Conservation (phyloP, 2,113 vertebrate species). For the Ophiodon elongatus region DNA sequence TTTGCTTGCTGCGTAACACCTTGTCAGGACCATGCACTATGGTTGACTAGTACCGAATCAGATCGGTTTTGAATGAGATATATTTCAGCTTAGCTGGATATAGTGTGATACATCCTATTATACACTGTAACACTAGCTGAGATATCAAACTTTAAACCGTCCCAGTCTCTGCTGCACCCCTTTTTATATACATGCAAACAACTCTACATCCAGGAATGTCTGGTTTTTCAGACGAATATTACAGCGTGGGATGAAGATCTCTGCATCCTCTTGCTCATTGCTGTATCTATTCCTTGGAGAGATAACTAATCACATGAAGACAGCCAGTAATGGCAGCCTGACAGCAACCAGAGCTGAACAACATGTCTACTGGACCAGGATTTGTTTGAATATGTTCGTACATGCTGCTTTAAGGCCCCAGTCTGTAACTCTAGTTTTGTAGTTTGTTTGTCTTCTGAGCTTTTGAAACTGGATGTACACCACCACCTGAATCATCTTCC, state of each 20-base stretch:
- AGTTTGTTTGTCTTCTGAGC: background rate
- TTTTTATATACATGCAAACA: slow-evolving; percentile 28
- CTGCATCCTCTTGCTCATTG: slow-evolving; percentile 7
- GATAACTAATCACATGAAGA: slow-evolving; percentile 24
- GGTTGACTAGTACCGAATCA: slow-evolving; percentile 44
- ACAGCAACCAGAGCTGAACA: background rate
- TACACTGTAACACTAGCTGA: slow-evolving; percentile 34
- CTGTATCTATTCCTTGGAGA: background rate
- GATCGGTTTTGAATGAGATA: slow-evolving; percentile 58
- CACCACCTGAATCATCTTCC: background rate
- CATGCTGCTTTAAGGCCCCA: background rate
- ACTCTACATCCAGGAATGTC: slow-evolving; percentile 7
- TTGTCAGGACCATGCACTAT: slow-evolving; percentile 37
- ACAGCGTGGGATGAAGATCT: slow-evolving; percentile 24
- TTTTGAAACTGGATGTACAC: background rate
- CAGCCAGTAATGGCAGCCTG: background rate
- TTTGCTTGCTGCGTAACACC: slow-evolving; percentile 21
- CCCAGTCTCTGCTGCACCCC: slow-evolving; percentile 6
- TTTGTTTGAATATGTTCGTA: background rate
- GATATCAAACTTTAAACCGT: slow-evolving; percentile 40
- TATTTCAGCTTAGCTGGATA: slow-evolving; percentile 42
- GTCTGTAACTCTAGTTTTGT: background rate
- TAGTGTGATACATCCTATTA: slow-evolving; percentile 51
- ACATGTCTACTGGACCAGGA: background rate
- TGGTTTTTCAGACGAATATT: slow-evolving; percentile 21